A percentile compares a stretch with the other conserved stretches of the same genome.
Conservation (phyloP, 2,888 invertebrate species). For the Agriopis aurantiaria region DNA sequence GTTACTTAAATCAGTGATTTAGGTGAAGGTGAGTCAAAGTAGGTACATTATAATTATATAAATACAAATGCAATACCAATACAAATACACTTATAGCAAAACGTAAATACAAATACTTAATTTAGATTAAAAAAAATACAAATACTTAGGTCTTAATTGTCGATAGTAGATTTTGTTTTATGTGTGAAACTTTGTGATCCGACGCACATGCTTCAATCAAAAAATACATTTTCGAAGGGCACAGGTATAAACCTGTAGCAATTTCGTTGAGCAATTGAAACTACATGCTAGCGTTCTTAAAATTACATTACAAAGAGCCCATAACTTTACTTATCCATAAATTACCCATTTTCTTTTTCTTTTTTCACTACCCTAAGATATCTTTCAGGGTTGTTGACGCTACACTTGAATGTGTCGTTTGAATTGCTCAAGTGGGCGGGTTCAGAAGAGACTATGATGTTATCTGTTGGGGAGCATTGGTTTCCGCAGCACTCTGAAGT, state of each 20-base stretch:
- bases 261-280: conserved; percentile 1
- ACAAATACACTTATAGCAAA: too few relatives aligned
- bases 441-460: not conserved
- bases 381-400: not conserved
- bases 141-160: too few relatives aligned
- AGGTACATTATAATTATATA: too few relatives aligned
- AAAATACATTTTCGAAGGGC: too few relatives aligned
- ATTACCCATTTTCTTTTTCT: not conserved
- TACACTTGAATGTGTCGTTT: conserved; percentile 1
- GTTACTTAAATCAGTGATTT: too few relatives aligned
- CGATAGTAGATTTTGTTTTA: too few relatives aligned
- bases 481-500: conserved; percentile 1
- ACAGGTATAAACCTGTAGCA: not conserved
- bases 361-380: conserved; percentile 5
- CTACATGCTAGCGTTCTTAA: not conserved
- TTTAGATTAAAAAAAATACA: too few relatives aligned
- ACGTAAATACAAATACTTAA: too few relatives aligned
- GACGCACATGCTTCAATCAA: too few relatives aligned
- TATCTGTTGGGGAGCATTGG: not conserved
- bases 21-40: too few relatives aligned
- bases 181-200: too few relatives aligned
- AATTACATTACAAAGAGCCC: not conserved
- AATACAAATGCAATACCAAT: too few relatives aligned
- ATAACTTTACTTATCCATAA: not conserved
- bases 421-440: not conserved